Percentiles rank a stretch among this genome's conserved stretches.
Conservation (phyloP, 2,888 invertebrate genomes). For the Calephelis perditalis region DNA sequence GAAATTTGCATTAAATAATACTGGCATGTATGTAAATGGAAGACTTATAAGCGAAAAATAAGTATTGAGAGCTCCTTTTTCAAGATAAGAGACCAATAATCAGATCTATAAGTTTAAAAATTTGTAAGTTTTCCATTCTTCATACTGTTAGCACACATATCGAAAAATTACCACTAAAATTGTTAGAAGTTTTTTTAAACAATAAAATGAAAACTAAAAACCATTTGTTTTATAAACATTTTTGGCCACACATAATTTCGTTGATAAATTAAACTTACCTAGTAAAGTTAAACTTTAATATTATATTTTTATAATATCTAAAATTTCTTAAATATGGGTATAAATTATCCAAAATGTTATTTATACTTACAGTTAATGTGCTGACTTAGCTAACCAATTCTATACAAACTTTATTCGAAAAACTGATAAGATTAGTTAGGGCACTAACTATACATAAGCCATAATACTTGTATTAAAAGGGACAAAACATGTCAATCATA, state of each 20-base stretch:
- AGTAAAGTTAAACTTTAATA: neutral
- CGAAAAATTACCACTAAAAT: neutral
- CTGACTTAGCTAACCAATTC: too few relatives aligned
- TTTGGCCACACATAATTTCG: constrained; percentile 9
- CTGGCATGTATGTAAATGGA: neutral
- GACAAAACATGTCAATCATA: neutral
- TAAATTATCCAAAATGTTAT: too few relatives aligned
- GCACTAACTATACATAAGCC: too few relatives aligned
- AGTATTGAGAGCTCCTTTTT: neutral
- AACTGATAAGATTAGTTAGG: too few relatives aligned
- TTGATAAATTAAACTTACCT: constrained; percentile 6
- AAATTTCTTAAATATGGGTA: neutral
- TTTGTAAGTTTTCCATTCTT: neutral
- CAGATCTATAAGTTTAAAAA: neutral
- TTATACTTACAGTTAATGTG: too few relatives aligned
- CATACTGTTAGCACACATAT: neutral
- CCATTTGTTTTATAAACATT: neutral
- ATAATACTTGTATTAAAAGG: too few relatives aligned
- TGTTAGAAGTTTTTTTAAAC: neutral
- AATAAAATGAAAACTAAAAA: neutral
- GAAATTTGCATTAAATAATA: neutral
- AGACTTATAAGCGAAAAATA: neutral
- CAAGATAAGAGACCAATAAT: neutral
- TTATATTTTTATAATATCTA: neutral
- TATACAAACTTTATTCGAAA: too few relatives aligned